Base-by-base conservation (phyloP, 1,140 invertebrate genomes). In the Diploscapter pachys region DNA sequence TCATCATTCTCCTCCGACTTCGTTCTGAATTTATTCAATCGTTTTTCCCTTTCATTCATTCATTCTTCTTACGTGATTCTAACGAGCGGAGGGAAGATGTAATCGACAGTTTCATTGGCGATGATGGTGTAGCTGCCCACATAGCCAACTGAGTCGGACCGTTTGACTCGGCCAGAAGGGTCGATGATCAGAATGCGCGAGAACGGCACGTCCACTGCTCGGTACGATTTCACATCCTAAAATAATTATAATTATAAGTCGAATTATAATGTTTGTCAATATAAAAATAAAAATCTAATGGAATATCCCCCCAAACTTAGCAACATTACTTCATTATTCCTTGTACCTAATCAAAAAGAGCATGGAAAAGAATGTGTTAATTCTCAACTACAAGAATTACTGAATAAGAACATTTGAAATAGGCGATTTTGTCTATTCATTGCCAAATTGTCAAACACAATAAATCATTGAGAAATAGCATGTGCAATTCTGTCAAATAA, bases 171-270 rank as follows among this genome's bases (percentile, higher is more conserved):
- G 59, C 96, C 96, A 84, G 92, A 91, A 80, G 94, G 93, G 88
- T 99, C 98, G 79, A 99, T 99, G 0, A 96, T 99, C 86, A 99
- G 98, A 84, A 99, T 98, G 80, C 96, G 89, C 82, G 93, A 92
- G 61, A 92, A 93, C 9, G 95, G 94, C 88, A 99, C 96, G 74
- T 93, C 93, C 63, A 99, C 94, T 68, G 96, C 94, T 86, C 92
- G 90, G 88, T 99, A 99, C 0, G 96, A 94, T 90, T 93, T 96
- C 11, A 96, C 94, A 89, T 99, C 96, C 94, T 96, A 85, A 65
- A 89, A 67, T 57, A 48, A 72, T 2, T 9, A 4, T 5, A 66
- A 64, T 61, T 53, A 8, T 5, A 68, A 68, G 5, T 6, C 8
- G 9, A 65, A 2, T 63, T 63, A 8, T 72, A 53, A 72, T 13